Conservation (phyloP, 2,113 vertebrate genomes). For the Saguinus imperator region DNA sequence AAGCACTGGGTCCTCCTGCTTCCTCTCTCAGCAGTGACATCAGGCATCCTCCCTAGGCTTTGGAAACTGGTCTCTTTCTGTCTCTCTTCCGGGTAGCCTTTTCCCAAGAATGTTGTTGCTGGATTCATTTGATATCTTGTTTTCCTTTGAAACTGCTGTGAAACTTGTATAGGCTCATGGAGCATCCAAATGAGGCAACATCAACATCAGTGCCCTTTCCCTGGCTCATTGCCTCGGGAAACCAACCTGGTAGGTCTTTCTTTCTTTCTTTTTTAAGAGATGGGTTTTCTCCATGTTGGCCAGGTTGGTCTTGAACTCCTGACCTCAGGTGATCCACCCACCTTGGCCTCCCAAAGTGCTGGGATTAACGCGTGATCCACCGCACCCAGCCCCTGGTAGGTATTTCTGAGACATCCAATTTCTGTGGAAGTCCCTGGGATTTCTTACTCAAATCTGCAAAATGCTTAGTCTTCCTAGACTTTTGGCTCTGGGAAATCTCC, state of each 20-base stretch:
- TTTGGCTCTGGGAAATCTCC: not conserved
- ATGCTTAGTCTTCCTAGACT: not conserved
- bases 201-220: no score
- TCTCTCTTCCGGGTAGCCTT: not conserved
- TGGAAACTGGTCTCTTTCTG: no score
- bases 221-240: not conserved
- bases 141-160: not conserved
- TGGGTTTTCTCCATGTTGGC: no score
- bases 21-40: not conserved
- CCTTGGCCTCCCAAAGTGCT: no score
- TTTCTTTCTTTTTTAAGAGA: no score
- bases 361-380: no score
- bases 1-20: accelerated
- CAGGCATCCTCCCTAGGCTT: not conserved
- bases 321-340: no score
- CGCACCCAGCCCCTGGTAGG: no score
- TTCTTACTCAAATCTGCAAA: not conserved
- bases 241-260: not conserved
- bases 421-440: not conserved
- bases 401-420: no score
- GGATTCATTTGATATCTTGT: not conserved
- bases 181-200: not conserved
- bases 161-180: not conserved
- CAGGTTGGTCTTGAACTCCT: no score
- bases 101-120: not conserved